These are phyloP conservation scores for Psittacula echo DNA, from an alignment of 2,797 vertebrate genomes.

Conservation along the genomic window DNA sequence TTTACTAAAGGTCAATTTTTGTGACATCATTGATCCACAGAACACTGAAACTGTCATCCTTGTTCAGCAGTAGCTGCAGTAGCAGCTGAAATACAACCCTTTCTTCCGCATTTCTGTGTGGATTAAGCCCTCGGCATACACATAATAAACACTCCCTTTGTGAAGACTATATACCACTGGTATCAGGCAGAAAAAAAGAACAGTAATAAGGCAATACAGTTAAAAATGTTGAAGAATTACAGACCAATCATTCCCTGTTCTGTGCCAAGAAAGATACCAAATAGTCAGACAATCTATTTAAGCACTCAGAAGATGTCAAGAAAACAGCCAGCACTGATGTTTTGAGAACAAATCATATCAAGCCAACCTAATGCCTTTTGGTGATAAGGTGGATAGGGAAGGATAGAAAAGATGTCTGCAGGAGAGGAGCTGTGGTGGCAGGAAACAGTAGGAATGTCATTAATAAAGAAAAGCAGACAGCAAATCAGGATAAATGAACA, in stretches of 20 bases:
- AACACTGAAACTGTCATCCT: not conserved
- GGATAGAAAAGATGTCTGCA: not conserved
- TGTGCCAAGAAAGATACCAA: not conserved
- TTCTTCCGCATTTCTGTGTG: not conserved
- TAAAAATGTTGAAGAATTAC: not conserved
- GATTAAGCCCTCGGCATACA: not conserved
- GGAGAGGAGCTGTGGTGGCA: not conserved
- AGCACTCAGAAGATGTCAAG: not conserved
- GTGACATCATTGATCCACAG: conserved; percentile 14
- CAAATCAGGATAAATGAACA: not conserved
- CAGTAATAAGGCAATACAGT: not conserved
- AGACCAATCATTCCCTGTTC: not conserved
- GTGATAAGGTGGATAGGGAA: not conserved
- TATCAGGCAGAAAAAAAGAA: not conserved
- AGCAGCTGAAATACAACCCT: conserved; percentile 4
- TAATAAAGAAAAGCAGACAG: not conserved
- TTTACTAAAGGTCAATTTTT: conserved; percentile 27
- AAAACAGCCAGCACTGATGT: not conserved
- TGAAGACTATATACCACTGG: not conserved
- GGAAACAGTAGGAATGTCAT: not conserved
- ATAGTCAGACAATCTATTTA: not conserved
- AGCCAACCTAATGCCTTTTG: not conserved
- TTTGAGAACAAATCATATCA: not conserved
- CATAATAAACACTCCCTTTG: not conserved
- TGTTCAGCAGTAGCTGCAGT: not conserved